Evolutionary conservation across 1,140 invertebrate species (phyloP).

Genomic region (Subanguina moxae): DNA sequence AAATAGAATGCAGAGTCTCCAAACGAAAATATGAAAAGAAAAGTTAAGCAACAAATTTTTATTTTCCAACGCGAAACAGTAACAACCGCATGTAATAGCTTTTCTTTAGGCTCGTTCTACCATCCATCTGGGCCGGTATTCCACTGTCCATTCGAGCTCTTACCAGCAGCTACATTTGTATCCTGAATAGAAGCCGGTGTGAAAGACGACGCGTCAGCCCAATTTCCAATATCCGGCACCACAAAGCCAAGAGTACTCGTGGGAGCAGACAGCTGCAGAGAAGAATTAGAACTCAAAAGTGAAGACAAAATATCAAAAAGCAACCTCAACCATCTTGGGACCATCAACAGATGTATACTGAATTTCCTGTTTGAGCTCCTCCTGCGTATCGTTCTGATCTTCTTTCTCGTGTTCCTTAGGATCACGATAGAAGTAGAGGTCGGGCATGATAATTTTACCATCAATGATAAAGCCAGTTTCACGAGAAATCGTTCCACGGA

Average conservation of each 20-base stretch:
- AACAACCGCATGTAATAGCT: no score
- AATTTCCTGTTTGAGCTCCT: slow-evolving; percentile 16
- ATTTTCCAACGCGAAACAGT: no score
- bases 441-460: slow-evolving; percentile 77
- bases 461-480: slow-evolving; percentile 54
- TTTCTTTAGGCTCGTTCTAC: no score
- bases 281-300: background rate
- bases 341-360: slow-evolving; percentile 7
- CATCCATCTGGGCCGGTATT: no score
- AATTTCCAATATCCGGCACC: slow-evolving; percentile 28
- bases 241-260: slow-evolving; percentile 34
- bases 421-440: slow-evolving; percentile 98
- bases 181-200: background rate
- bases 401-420: slow-evolving; percentile 39
- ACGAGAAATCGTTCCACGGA: slow-evolving; percentile 82
- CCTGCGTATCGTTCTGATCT: slow-evolving; percentile 15
- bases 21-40: no score
- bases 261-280: background rate
- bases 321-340: background rate
- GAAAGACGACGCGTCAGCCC: slow-evolving; percentile 32
- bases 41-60: no score
- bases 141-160: no score
- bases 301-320: background rate
- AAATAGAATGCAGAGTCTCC: no score
- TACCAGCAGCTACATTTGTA: background rate